Conservation (phyloP, 2,113 vertebrate genomes). For the Tachuris rubrigastra region DNA sequence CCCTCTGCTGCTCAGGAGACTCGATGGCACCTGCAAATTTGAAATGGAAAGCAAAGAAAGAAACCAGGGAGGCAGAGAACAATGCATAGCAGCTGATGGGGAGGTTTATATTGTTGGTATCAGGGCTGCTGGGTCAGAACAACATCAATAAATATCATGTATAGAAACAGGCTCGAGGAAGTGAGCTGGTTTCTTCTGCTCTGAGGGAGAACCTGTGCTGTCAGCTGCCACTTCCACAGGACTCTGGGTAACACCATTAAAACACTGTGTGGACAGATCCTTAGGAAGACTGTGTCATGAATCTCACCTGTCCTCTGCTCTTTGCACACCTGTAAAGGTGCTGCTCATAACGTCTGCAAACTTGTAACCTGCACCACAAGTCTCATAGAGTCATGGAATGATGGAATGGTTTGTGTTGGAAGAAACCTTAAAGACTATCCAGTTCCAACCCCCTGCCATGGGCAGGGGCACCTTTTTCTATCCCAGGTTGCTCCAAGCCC, state of each 20-base stretch:
- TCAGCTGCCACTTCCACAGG: neutral
- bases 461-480: no score
- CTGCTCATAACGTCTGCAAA: neutral
- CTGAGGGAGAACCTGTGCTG: neutral
- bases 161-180: neutral
- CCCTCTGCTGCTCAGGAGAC: neutral
- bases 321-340: neutral
- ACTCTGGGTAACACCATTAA: neutral
- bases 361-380: neutral
- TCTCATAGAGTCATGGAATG: neutral
- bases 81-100: neutral
- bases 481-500: neutral
- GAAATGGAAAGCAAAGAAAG: neutral
- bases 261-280: fast-evolving
- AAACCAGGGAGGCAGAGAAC: neutral
- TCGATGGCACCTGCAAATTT: neutral
- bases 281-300: neutral
- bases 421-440: neutral
- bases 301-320: neutral
- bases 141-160: neutral
- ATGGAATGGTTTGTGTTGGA: neutral
- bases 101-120: neutral
- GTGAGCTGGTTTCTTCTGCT: neutral
- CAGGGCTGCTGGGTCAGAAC: constrained; percentile 18
- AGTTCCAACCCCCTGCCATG: neutral